Conservation (phyloP, 1,140 invertebrate genomes). For the Eulimnadia texana region DNA sequence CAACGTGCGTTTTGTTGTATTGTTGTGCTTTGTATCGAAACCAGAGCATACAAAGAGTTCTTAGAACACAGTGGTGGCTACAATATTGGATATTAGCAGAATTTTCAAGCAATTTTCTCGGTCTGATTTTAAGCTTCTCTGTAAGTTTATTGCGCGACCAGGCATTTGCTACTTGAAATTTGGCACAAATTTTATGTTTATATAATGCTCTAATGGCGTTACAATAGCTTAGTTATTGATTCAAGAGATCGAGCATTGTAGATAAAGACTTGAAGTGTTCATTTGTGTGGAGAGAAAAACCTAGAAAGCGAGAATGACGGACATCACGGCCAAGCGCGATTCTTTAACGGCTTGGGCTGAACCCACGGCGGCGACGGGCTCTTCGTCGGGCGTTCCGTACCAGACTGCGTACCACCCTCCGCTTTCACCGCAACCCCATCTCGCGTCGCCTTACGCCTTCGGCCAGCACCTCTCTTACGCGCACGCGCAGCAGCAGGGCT, state of each 20-base stretch:
- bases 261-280: no score
- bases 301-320: constrained; percentile 6
- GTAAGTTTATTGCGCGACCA: no score
- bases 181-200: no score
- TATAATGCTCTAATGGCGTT: no score
- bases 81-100: no score
- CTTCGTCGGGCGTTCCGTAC: constrained; percentile 14
- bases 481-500: constrained; percentile 8
- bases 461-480: constrained; percentile 8
- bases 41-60: neutral
- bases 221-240: no score
- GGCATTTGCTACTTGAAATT: no score
- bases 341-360: constrained; percentile 8
- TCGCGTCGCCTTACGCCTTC: constrained; percentile 11
- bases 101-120: no score
- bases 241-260: no score
- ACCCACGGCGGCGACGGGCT: constrained; percentile 2
- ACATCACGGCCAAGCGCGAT: constrained; percentile 14
- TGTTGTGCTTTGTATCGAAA: neutral
- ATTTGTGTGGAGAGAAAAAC: neutral
- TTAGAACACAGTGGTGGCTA: no score
- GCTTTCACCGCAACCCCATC: constrained; percentile 1
- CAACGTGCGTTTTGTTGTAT: neutral
- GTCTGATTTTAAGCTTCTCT: no score
- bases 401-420: constrained; percentile 12